phyloP scores from a whole-genome alignment of 2,888 invertebrate genomes.

The Muschampia plurimacula region DNA sequence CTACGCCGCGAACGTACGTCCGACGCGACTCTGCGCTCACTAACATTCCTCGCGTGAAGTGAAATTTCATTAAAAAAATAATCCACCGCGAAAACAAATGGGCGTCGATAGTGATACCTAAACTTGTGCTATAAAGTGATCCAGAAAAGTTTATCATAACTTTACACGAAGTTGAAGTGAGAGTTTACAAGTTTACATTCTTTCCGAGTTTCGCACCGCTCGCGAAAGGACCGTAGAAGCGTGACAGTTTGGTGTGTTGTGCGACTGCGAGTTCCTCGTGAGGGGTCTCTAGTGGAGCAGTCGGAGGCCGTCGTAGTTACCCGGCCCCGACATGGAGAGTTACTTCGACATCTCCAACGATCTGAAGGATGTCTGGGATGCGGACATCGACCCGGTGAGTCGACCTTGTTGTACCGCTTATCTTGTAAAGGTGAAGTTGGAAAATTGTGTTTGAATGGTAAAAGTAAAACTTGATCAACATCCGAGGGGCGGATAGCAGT shows the following conservation, averaged over 20 bases:
- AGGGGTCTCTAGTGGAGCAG: conserved; percentile 60
- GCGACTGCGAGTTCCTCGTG: conserved; percentile 65
- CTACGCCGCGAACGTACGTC: conserved; percentile 59
- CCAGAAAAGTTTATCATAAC: conserved; percentile 57
- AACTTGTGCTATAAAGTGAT: conserved; percentile 75
- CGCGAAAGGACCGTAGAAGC: conserved; percentile 63
- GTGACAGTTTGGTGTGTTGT: conserved; percentile 73
- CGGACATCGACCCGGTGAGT: conserved; percentile 94
- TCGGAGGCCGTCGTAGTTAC: conserved; percentile 69
- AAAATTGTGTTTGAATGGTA: not conserved
- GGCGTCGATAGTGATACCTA: conserved; percentile 77
- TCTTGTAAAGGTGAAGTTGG: conserved; percentile 49
- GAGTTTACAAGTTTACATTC: conserved; percentile 51
- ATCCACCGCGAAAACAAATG: conserved; percentile 77
- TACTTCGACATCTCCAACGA: conserved; percentile 91
- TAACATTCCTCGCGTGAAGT: conserved; percentile 74
- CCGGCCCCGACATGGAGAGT: conserved; percentile 87
- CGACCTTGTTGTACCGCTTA: conserved; percentile 68
- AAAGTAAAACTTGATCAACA: conserved; percentile 45
- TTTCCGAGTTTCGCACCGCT: conserved; percentile 64
- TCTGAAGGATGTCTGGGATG: conserved; percentile 93
- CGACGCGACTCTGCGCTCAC: conserved; percentile 46
- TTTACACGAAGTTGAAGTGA: conserved; percentile 58
- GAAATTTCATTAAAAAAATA: conserved; percentile 68
- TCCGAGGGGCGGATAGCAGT: conserved; percentile 3